Evolutionary conservation across 2,797 vertebrate species (phyloP).

Genomic region (Lepilemur ruficaudatus): DNA sequence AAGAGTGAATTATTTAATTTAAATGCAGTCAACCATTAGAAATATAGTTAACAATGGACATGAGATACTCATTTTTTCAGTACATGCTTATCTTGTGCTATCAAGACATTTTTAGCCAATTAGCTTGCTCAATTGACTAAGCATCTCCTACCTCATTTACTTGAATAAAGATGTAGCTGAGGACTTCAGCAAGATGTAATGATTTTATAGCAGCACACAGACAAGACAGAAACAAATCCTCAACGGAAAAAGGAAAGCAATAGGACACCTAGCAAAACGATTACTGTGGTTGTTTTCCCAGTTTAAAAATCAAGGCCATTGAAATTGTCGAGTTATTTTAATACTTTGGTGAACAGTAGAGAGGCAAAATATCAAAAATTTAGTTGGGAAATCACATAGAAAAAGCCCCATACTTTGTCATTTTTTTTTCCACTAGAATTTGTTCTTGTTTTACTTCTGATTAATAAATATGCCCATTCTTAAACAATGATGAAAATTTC

Average conservation of each 20-base stretch:
- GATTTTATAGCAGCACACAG: background rate
- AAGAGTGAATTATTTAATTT: slow-evolving; percentile 40
- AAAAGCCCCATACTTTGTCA: background rate
- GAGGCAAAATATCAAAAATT: background rate
- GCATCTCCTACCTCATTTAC: background rate
- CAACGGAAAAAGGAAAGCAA: background rate
- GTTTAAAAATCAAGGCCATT: background rate
- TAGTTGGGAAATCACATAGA: background rate
- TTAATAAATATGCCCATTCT: background rate
- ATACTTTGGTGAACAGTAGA: background rate
- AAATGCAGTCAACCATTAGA: background rate
- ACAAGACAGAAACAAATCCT: background rate
- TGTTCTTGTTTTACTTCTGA: slow-evolving; percentile 8
- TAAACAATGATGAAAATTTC: background rate
- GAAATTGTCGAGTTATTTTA: background rate
- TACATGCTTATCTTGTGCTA: background rate
- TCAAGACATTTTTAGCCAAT: slow-evolving; percentile 38
- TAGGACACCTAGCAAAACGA: background rate
- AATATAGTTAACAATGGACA: background rate
- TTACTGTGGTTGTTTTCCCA: background rate
- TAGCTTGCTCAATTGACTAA: slow-evolving; percentile 49
- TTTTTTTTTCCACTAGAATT: background rate
- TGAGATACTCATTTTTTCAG: background rate
- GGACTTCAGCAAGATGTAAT: background rate
- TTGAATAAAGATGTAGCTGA: slow-evolving; percentile 41